These are phyloP conservation scores for Chironomus tentans DNA, from an alignment of 2,888 invertebrate genomes.

Conservation along the genomic window DNA sequence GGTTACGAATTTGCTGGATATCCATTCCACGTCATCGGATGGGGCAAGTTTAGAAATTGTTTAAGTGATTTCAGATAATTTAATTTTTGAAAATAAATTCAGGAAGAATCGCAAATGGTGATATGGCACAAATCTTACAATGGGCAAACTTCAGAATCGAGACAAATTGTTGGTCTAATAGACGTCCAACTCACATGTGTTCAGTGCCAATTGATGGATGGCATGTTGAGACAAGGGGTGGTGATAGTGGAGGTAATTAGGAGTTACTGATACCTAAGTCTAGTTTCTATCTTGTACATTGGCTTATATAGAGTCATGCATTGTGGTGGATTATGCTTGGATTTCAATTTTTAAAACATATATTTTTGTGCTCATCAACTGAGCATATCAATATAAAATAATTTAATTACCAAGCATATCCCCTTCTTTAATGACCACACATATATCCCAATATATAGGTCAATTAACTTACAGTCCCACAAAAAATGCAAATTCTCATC, in stretches of 20 bases:
- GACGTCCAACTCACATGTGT: background rate
- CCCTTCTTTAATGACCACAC: no score
- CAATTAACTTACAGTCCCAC: no score
- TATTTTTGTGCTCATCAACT: no score
- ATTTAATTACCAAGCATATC: no score
- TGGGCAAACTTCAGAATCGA: background rate
- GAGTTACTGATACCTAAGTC: no score
- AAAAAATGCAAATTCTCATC: no score
- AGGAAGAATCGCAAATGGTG: background rate
- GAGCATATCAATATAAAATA: no score
- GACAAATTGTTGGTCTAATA: background rate
- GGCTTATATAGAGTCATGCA: no score
- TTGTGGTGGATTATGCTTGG: no score
- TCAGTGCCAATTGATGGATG: background rate
- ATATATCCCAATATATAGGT: no score
- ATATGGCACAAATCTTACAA: background rate
- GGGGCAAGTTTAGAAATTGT: background rate
- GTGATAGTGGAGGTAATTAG: background rate
- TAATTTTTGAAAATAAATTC: background rate
- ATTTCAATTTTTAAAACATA: no score
- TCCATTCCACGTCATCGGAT: background rate
- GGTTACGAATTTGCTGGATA: background rate
- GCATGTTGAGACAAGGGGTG: background rate
- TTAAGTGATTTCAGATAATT: background rate
- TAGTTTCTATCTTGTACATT: no score